These are phyloP conservation scores for Phyllotreta striolata DNA, from an alignment of 2,888 invertebrate genomes.

Conservation along the genomic window DNA sequence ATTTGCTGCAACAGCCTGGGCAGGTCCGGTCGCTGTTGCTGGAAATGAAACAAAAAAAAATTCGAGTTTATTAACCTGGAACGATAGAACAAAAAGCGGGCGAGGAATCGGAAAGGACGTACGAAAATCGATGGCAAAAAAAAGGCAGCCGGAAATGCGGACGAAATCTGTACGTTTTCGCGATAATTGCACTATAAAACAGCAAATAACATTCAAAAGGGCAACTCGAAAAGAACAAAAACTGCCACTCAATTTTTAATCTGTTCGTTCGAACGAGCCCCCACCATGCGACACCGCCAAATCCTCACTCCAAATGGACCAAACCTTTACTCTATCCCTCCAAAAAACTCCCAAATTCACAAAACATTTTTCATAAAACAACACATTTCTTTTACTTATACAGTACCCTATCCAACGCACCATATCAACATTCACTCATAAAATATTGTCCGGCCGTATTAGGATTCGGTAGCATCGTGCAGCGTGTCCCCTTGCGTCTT, in stretches of 20 bases:
- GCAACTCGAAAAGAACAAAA: conserved; percentile 48
- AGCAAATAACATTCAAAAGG: conserved; percentile 26
- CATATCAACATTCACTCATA: no score
- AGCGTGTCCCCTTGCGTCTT: conserved; percentile 1
- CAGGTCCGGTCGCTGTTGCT: conserved; percentile 88
- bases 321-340: no score
- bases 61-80: no score
- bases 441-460: no score
- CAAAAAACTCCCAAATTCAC: conserved; percentile 42
- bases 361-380: no score
- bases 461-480: no score
- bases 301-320: no score
- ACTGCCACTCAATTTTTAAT: conserved; percentile 54
- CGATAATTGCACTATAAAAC: conserved; percentile 33
- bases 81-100: background rate
- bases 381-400: conserved; percentile 40
- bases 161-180: conserved; percentile 27
- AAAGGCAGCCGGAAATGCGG: conserved; percentile 26
- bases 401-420: no score
- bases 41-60: conserved; percentile 51
- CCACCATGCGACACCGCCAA: background rate
- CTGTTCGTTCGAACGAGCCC: conserved; percentile 40
- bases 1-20: conserved; percentile 88
- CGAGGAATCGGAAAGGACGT: no score
- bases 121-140: conserved; percentile 39